Evolutionary conservation across 2,888 invertebrate genomes (phyloP), one percentile per base, ranked within the genome.

Genomic region (Eumacrocentrus americanus): DNA sequence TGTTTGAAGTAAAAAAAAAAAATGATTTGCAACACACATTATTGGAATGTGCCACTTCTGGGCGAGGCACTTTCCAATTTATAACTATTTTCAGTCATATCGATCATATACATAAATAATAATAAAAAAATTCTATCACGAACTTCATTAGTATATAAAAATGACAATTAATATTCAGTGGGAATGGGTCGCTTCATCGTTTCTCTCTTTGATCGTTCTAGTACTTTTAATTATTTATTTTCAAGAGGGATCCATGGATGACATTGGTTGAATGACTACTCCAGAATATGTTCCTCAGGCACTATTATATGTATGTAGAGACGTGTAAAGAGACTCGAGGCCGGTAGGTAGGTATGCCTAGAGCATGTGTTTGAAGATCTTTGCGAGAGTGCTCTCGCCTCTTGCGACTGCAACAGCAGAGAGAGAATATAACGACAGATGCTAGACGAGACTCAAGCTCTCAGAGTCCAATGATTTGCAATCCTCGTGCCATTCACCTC

Each of bases 351-450:
- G n/a, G 14, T 40, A 47, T 47, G 23, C 47, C 23, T 66, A 66
- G 61, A 70, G 72, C 75, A 75, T 75, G 69, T 74, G 75, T 68
- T 72, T 73, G 74, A 75, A 68, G 68, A 67, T 70, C 70, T 58
- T 69, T 35, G 35, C 50, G 34, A 50, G 67, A 65, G 67, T 61
- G 60, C 69, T 67, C 66, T 64, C 55, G 56, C 63, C 60, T 60
- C 65, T 60, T n/a, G n/a, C n/a, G n/a, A n/a, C n/a, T n/a, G n/a
- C n/a, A n/a, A n/a, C n/a, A n/a, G 58, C 61, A 65, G 68, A 66
- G 22, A 67, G 67, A 70, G 71, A 68, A 68, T 71, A 70, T 70
- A 72, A 71, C 75, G 71, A 75, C 74, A 73, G 74, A 73, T 74
- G 74, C 70, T 72, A 70, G 67, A 66, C 74, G 68, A 66, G 68